Conservation (phyloP, 1,140 invertebrate species). For the Drosophila tropicalis region DNA sequence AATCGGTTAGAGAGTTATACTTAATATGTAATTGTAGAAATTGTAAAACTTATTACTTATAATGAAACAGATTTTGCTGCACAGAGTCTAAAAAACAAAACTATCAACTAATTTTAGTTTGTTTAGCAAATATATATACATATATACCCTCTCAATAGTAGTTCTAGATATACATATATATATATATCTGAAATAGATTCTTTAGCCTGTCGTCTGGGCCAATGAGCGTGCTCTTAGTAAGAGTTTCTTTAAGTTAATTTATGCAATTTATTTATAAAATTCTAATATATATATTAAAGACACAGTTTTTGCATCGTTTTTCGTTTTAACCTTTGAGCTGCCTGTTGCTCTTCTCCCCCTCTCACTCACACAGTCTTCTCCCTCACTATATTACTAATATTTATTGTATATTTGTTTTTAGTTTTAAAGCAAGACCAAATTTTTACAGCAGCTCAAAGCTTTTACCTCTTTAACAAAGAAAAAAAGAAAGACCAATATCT, state of each 20-base stretch:
- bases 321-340: constrained; percentile 59
- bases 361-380: not conserved
- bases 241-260: constrained; percentile 48
- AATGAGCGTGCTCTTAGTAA: constrained; percentile 72
- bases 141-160: too few relatives aligned
- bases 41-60: constrained; percentile 22
- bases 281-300: constrained; percentile 21
- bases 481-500: not conserved
- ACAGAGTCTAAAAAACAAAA: constrained; percentile 62
- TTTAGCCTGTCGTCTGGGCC: constrained; percentile 34
- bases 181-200: not conserved
- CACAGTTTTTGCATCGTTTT: not conserved
- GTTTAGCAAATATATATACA: constrained; percentile 24
- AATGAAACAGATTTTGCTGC: constrained; percentile 57
- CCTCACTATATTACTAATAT: constrained; percentile 62
- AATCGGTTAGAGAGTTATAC: not conserved
- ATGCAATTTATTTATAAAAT: constrained; percentile 55
- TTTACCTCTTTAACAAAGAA: constrained; percentile 11
- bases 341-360: constrained; percentile 21
- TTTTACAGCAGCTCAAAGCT: constrained; percentile 66
- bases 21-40: constrained; percentile 17
- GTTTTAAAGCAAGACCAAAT: constrained; percentile 53
- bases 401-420: constrained; percentile 72
- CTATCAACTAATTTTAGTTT: constrained; percentile 43
- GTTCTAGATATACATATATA: too few relatives aligned